Percentiles rank a stretch among this genome's conserved stretches.
Evolutionary conservation across 2,888 invertebrate genomes (phyloP).

Genomic region (Drosophila aldrichi): DNA sequence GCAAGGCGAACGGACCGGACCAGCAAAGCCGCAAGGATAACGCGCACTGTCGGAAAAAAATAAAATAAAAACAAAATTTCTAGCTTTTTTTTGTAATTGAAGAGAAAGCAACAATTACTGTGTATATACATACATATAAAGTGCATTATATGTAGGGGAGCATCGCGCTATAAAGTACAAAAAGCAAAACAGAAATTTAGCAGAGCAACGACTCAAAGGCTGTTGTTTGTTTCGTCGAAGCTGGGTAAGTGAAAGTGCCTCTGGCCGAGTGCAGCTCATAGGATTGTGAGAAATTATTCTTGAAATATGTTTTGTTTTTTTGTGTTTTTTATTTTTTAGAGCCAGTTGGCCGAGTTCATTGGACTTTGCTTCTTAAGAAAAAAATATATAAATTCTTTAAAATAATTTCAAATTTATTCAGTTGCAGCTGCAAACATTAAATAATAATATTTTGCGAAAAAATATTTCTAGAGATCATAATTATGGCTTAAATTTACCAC

Average conservation of each 20-base stretch:
- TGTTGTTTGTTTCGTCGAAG: slow-evolving; percentile 20
- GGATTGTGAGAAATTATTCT: slow-evolving; percentile 20
- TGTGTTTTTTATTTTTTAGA: neutral
- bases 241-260: slow-evolving; percentile 42
- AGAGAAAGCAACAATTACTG: slow-evolving; percentile 21
- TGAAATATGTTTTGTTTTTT: slow-evolving; percentile 16
- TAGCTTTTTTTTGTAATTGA: slow-evolving; percentile 17
- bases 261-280: slow-evolving; percentile 21
- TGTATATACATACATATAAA: slow-evolving; percentile 3
- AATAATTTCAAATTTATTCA: no score
- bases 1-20: slow-evolving; percentile 50
- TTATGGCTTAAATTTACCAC: neutral
- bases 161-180: slow-evolving; percentile 63
- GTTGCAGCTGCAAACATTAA: no score
- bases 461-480: neutral
- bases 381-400: no score
- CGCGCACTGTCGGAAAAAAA: slow-evolving; percentile 12
- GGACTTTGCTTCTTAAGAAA: slow-evolving; percentile 17
- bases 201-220: neutral
- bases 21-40: slow-evolving; percentile 43
- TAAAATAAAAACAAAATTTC: slow-evolving; percentile 3
- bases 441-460: neutral
- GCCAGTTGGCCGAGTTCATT: slow-evolving; percentile 30
- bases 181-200: slow-evolving; percentile 25
- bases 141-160: slow-evolving; percentile 25